Conservation (phyloP, 2,113 vertebrate species). For the Mormoops blainvillei region DNA sequence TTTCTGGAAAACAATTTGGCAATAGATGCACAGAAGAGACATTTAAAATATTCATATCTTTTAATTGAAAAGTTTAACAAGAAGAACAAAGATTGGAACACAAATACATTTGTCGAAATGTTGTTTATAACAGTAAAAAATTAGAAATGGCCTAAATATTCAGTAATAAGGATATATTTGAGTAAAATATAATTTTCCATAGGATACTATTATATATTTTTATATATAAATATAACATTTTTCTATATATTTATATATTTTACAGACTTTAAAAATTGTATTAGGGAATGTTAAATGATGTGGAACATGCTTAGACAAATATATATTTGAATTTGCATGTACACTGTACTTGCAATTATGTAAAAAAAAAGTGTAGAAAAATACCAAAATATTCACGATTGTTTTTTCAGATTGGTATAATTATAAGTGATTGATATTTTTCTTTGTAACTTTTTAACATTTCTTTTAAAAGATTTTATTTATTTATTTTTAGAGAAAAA, state of each 20-base stretch:
- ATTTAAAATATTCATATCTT: neutral
- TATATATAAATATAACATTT: too few relatives aligned
- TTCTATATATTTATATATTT: too few relatives aligned
- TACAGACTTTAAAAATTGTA: neutral
- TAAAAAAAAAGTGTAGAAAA: slow-evolving; percentile 26
- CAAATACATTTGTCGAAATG: neutral
- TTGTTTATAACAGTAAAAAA: neutral
- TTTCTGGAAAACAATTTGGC: neutral
- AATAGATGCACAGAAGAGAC: neutral
- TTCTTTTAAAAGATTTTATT: too few relatives aligned
- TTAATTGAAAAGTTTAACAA: neutral
- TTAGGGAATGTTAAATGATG: neutral
- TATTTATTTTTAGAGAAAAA: too few relatives aligned
- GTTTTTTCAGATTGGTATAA: neutral
- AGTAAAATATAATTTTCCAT: neutral
- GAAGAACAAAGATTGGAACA: neutral
- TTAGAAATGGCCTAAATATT: neutral
- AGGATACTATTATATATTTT: too few relatives aligned
- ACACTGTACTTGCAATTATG: neutral
- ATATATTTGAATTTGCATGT: neutral
- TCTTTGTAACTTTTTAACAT: neutral
- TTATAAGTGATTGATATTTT: neutral
- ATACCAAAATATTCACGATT: neutral
- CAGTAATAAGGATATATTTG: neutral
- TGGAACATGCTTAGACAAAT: neutral